Percentiles rank a stretch among this genome's conserved stretches.
phyloP scores from a whole-genome alignment of 2,888 invertebrate genomes.

The Cephonodes hylas region DNA sequence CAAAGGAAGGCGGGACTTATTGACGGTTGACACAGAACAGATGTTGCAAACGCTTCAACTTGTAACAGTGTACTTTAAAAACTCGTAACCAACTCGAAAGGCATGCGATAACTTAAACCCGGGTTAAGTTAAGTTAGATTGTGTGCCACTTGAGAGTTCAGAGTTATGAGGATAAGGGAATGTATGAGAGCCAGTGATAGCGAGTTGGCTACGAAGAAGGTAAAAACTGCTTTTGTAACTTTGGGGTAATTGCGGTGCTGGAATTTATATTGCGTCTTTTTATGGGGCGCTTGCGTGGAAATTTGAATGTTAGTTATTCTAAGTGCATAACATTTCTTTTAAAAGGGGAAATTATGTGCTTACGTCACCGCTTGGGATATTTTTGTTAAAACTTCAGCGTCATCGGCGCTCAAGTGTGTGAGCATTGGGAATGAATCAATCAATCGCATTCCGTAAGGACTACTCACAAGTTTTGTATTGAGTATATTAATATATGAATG shows the following conservation, averaged over 20 bases:
- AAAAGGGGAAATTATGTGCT: neutral
- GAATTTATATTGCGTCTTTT: neutral
- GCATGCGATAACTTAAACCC: conserved; percentile 1
- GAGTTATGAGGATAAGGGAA: conserved; percentile 8
- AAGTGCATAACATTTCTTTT: neutral
- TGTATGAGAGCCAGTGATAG: conserved; percentile 1
- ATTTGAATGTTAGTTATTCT: neutral
- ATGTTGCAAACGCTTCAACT: conserved; percentile 25
- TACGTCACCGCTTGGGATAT: neutral
- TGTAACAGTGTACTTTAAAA: conserved; percentile 24
- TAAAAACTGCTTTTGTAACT: conserved; percentile 1
- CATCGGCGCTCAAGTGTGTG: neutral
- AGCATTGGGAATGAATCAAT: neutral
- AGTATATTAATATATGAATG: too few relatives aligned
- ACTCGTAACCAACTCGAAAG: conserved; percentile 9
- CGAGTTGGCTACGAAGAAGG: neutral
- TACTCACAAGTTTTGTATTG: too few relatives aligned
- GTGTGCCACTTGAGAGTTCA: conserved; percentile 3
- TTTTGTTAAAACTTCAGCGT: too few relatives aligned
- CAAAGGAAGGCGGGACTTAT: conserved; percentile 16
- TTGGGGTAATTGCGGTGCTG: neutral
- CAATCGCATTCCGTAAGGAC: neutral
- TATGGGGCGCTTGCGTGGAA: neutral
- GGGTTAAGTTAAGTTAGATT: conserved; percentile 10
- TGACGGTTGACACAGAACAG: conserved; percentile 28